phyloP scores from a whole-genome alignment of 1,140 invertebrate genomes.

The Tetragnatha versicolor region DNA sequence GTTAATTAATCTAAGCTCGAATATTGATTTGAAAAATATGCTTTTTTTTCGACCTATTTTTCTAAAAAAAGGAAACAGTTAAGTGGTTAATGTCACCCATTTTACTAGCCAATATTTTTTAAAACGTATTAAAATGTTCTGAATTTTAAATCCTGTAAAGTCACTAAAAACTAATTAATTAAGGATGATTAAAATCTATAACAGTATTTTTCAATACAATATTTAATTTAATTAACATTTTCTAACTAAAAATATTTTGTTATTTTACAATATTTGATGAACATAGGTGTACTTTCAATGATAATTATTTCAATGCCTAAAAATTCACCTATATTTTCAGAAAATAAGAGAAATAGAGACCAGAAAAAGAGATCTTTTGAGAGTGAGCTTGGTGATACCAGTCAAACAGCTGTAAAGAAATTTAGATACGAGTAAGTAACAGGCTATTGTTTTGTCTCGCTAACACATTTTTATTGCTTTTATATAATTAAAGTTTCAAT shows the following conservation, averaged over 20 bases:
- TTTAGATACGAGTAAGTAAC: conserved; percentile 53
- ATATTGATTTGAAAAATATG: no score
- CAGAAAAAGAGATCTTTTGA: conserved; percentile 39
- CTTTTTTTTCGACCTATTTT: no score
- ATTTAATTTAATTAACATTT: neutral
- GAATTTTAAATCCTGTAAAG: no score
- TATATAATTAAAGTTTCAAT: neutral
- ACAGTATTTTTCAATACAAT: no score
- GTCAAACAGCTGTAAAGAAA: conserved; percentile 41
- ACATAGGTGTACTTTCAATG: neutral
- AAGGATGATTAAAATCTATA: no score
- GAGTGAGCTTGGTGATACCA: conserved; percentile 43
- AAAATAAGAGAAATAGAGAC: neutral
- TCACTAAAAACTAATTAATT: no score
- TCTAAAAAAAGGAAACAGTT: no score
- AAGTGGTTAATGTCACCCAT: no score
- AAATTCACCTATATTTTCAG: neutral
- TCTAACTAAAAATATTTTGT: neutral
- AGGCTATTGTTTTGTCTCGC: neutral
- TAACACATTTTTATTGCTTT: neutral
- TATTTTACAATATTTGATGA: neutral
- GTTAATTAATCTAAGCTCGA: no score
- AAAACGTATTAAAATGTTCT: no score
- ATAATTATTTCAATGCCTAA: neutral
- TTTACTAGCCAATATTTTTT: no score